Base-by-base conservation (phyloP, 2,888 invertebrate species). In the Achlya flavicornis region DNA sequence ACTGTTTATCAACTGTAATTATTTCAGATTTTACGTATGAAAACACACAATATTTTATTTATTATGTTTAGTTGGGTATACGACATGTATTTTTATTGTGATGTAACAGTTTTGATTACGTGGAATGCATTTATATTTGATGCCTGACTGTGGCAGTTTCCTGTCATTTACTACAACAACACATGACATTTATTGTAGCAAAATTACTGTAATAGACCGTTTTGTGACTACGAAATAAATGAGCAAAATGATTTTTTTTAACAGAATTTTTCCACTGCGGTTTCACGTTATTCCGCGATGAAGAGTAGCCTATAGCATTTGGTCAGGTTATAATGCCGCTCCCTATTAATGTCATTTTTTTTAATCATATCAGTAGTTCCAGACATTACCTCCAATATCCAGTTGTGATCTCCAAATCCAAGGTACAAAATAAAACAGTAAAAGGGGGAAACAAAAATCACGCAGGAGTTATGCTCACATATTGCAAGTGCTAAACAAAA, bases 401-500 rank as follows among this genome's bases (percentile, higher is more conserved):
- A 26, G 26, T 26, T 26, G 26, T 26, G 26, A 26, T 26, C 26
- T 26, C 26, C 26, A 26, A 26, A 26, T 26, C 26, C 1, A 26
- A 26, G 26, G 26, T 26, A 26, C 26, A 26, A 26, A 26, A 26
- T 26, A 26, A 14, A n/a, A 33, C 33, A 53, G 53, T 48, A 19
- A 48, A 46, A 53, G 4, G 14, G 19, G 63, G 38, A 35, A 26
- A 38, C 16, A 63, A 60, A 53, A 48, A n/a, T n/a, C 33, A 57
- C 38, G 43, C 38, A 11, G 41, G 43, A 19, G 38, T 32, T 26
- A 33, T n/a, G 19, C 48, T 12, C 12, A 32, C 32, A 14, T 11
- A 32, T 4, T 8, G 19, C 4, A 19, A 33, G 32, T 41, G 46
- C 46, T 16, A 59, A 58, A 64, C 64, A 64, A 66, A 66, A 48